Evolutionary conservation across 2,113 vertebrate species (phyloP).

Genomic region (Erinaceus europaeus): DNA sequence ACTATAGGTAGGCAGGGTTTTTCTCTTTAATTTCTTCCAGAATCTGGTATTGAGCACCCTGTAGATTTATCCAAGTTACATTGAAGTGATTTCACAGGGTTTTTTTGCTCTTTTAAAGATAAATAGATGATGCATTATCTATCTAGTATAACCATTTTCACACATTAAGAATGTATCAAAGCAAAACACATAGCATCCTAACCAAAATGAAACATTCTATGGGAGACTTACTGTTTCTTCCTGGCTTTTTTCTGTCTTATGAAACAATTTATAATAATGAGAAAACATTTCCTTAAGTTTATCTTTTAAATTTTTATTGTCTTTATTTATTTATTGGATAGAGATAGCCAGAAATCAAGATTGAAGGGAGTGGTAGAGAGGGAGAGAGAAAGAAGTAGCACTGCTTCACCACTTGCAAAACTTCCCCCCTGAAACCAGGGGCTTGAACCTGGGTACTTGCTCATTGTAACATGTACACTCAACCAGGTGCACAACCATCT

Average conservation of each 20-base stretch:
- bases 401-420: no score
- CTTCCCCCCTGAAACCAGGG: no score
- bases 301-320: no score
- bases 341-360: no score
- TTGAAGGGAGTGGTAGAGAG: no score
- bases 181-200: conserved; percentile 63
- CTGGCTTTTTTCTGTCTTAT: conserved; percentile 41
- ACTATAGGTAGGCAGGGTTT: not conserved
- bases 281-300: conserved; percentile 38
- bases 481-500: no score
- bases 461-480: no score
- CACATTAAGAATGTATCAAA: conserved; percentile 77
- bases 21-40: conserved; percentile 54
- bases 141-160: conserved; percentile 75
- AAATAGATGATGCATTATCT: conserved; percentile 61
- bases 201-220: conserved; percentile 58
- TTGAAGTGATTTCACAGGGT: conserved; percentile 53
- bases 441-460: no score
- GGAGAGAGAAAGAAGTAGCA: no score
- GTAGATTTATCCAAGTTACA: conserved; percentile 41
- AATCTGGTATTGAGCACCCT: conserved; percentile 33
- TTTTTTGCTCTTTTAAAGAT: conserved; percentile 64
- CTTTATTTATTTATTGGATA: no score
- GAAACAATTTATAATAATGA: conserved; percentile 50
- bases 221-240: conserved; percentile 41